Percentiles rank a stretch among this genome's conserved stretches.
These are phyloP conservation scores for Branchinecta lindahli DNA, from an alignment of 1,140 invertebrate genomes.

Conservation along the genomic window DNA sequence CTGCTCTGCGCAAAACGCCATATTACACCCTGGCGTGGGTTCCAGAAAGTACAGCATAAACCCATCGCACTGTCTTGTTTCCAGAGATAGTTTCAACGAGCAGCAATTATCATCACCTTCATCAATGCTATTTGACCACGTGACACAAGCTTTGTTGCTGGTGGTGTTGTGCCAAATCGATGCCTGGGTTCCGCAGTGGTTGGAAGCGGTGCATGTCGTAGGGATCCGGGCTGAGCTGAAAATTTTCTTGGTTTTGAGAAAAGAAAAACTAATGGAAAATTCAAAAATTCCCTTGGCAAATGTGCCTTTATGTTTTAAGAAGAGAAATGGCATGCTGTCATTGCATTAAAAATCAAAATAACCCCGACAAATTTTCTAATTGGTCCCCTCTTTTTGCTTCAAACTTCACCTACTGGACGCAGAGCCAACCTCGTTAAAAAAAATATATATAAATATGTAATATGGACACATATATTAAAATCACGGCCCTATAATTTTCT, in stretches of 20 bases:
- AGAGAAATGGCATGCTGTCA: no score
- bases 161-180: constrained; percentile 19
- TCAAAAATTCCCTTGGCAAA: no score
- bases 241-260: background rate
- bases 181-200: constrained; percentile 22
- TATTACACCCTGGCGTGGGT: constrained; percentile 19
- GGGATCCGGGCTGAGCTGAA: constrained; percentile 21
- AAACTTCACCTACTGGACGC: no score
- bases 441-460: no score
- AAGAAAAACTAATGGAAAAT: background rate
- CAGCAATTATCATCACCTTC: constrained; percentile 18
- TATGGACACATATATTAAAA: no score
- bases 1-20: constrained; percentile 21
- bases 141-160: background rate
- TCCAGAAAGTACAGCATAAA: constrained; percentile 19
- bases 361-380: no score
- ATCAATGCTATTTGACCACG: constrained; percentile 7
- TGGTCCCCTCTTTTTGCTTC: no score
- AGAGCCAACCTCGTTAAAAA: no score
- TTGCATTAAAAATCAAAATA: no score
- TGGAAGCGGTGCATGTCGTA: constrained; percentile 19
- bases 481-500: no score
- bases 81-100: constrained; percentile 14
- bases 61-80: constrained; percentile 17
- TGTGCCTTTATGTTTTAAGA: no score